These are phyloP conservation scores for Grammomys surdaster DNA, from an alignment of 2,113 vertebrate species.

Conservation along the genomic window DNA sequence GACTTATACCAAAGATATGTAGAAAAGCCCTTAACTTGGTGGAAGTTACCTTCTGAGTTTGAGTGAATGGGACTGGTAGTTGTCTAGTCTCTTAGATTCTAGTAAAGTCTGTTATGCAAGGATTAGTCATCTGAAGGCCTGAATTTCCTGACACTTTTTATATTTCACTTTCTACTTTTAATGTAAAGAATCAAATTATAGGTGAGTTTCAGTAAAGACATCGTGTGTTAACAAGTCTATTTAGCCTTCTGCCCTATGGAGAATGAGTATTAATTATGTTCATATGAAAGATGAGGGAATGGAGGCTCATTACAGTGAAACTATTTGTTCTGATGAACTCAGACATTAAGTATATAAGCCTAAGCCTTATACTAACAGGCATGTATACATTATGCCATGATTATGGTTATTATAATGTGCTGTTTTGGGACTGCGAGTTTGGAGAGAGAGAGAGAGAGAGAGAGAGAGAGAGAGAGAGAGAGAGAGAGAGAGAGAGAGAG, in stretches of 20 bases:
- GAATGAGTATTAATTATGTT: not conserved
- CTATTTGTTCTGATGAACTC: not conserved
- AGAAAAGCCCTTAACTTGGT: not conserved
- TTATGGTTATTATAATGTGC: not conserved
- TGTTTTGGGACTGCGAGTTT: not conserved
- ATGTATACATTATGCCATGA: not conserved
- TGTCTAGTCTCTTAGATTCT: not conserved
- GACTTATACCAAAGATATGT: not conserved
- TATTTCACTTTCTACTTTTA: not conserved
- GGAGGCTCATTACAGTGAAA: not conserved
- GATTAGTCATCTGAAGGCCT: not conserved
- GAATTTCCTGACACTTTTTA: slow-evolving; percentile 37
- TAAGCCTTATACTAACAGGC: not conserved
- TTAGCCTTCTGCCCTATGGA: not conserved
- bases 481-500: no score
- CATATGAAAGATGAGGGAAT: not conserved
- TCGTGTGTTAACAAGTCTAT: not conserved
- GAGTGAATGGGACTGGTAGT: not conserved
- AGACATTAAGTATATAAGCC: not conserved
- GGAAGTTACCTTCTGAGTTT: not conserved
- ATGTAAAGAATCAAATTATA: slow-evolving; percentile 33
- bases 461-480: not conserved
- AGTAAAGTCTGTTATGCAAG: not conserved
- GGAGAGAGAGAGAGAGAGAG: not conserved
- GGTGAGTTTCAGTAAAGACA: not conserved